These are phyloP conservation scores for Conus canariensis DNA, from an alignment of 2,888 invertebrate species.

Conservation along the genomic window DNA sequence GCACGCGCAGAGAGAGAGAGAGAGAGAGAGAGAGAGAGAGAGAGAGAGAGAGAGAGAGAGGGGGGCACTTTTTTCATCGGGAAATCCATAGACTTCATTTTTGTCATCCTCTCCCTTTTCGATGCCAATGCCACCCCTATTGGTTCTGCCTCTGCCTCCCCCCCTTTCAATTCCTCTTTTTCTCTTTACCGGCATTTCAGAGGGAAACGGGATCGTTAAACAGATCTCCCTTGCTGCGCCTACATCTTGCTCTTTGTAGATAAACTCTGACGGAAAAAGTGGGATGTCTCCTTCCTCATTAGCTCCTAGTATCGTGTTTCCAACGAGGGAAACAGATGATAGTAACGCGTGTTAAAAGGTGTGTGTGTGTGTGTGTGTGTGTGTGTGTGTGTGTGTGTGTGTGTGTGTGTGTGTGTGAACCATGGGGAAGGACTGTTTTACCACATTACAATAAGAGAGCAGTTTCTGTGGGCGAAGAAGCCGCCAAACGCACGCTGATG, in stretches of 20 bases:
- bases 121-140: too few species aligned
- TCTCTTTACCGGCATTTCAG: background rate
- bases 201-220: background rate
- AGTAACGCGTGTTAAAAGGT: background rate
- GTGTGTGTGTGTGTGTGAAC: too few species aligned
- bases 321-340: background rate
- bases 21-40: background rate
- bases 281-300: background rate
- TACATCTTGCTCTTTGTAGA: conserved; percentile 1
- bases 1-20: background rate
- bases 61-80: too few species aligned
- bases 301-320: background rate
- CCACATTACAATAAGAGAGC: too few species aligned
- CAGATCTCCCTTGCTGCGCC: background rate
- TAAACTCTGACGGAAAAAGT: background rate
- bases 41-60: too few species aligned
- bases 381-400: too few species aligned
- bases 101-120: background rate
- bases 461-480: too few species aligned
- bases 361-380: too few species aligned
- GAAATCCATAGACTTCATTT: background rate
- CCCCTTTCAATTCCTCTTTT: background rate
- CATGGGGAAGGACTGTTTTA: too few species aligned
- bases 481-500: too few species aligned
- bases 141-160: too few species aligned